Conservation (phyloP, 2,888 invertebrate species). For the Drosophila mimetica region DNA sequence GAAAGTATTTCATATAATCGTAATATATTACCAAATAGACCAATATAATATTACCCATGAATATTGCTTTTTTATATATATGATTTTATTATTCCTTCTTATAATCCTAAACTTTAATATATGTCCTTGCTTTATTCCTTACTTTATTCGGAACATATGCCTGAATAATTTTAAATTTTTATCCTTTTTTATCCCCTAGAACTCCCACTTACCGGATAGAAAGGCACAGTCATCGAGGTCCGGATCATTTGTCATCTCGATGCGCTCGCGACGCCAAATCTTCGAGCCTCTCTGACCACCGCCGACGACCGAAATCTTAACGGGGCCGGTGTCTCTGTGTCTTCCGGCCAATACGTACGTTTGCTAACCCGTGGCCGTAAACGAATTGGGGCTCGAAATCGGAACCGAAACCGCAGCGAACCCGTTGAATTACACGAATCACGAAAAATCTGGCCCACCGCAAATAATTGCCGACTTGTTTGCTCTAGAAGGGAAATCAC, state of each 20-base stretch:
- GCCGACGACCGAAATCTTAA: slow-evolving; percentile 85
- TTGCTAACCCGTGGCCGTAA: slow-evolving; percentile 67
- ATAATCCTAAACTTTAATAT: too few relatives aligned
- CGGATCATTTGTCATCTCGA: slow-evolving; percentile 92
- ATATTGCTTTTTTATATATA: too few relatives aligned
- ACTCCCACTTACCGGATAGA: slow-evolving; percentile 89
- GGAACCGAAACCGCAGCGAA: slow-evolving; percentile 20
- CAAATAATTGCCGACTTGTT: slow-evolving; percentile 42
- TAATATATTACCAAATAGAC: too few relatives aligned
- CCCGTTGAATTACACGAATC: slow-evolving; percentile 17
- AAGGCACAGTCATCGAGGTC: slow-evolving; percentile 97
- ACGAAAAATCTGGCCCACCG: slow-evolving; percentile 24
- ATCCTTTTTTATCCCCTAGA: too few relatives aligned
- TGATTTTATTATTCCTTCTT: too few relatives aligned
- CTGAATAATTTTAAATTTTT: too few relatives aligned
- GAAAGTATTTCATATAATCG: too few relatives aligned
- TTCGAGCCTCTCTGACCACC: slow-evolving; percentile 84
- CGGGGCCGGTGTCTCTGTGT: slow-evolving; percentile 84
- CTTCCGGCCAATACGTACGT: slow-evolving; percentile 84
- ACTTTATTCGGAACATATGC: too few relatives aligned
- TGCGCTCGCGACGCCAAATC: slow-evolving; percentile 86
- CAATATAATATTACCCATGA: too few relatives aligned
- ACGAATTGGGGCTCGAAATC: slow-evolving; percentile 40
- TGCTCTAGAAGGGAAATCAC: slow-evolving; percentile 51
- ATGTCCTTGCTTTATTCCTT: too few relatives aligned